Percentiles rank a stretch among this genome's conserved stretches.
Conservation (phyloP, 2,797 vertebrate genomes). For the Hylomyscus alleni region DNA sequence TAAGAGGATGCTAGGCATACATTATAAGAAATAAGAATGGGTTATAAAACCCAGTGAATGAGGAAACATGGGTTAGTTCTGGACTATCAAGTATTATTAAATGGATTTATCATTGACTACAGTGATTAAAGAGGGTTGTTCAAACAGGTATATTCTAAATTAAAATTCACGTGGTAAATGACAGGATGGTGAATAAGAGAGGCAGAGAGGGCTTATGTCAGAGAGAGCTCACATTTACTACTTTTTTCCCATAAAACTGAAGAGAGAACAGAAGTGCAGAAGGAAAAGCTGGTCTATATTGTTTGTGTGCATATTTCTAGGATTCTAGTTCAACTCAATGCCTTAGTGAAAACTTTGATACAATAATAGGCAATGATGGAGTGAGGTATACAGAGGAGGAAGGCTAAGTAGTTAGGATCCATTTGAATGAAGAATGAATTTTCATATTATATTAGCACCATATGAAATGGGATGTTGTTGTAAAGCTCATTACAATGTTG, state of each 20-base stretch:
- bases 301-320: background rate
- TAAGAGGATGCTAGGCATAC: background rate
- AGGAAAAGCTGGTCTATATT: no score
- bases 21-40: slow-evolving; percentile 29
- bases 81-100: background rate
- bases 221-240: background rate
- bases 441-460: slow-evolving; percentile 34
- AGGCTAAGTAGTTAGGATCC: slow-evolving; percentile 37
- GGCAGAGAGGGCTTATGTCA: background rate
- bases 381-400: background rate
- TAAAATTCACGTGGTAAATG: background rate
- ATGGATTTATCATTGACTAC: background rate
- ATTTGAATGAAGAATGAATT: slow-evolving; percentile 43
- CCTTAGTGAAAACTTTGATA: background rate
- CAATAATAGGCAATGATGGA: background rate
- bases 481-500: slow-evolving; percentile 43
- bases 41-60: background rate
- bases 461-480: background rate
- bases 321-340: background rate
- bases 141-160: background rate
- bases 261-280: background rate
- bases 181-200: background rate
- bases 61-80: background rate
- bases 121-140: background rate
- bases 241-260: background rate